Base-by-base conservation (phyloP, 1,140 invertebrate species). In the Heliconius melpomene region DNA sequence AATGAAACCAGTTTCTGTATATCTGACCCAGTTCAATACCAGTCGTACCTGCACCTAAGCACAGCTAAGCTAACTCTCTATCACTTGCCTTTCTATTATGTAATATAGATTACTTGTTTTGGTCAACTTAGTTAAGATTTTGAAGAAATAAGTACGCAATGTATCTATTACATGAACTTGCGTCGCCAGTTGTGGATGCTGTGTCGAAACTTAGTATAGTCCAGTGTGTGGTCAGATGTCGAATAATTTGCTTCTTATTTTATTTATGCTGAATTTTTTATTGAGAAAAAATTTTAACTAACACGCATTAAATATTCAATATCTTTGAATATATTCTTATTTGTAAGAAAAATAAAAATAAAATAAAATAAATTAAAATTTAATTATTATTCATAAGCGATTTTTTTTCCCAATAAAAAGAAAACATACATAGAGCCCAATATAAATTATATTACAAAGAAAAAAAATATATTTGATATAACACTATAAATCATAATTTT, bases 1-100 rank as follows among this genome's bases (percentile, higher is more conserved):
- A 94, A 94, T 94, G 93, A 94, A 94, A 94, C 93, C 90, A 91
- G 93, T 94, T 94, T 93, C 89, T 82, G 89, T 86, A 85, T 80
- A 85, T 85, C 88, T 92, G 91, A 91, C 93, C 91, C 86, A 90
- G 89, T 92, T 94, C 90, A 92, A 92, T 91, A 94, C 86, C 89
- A 91, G 87, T 86, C 83, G 83, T 78, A 80, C 85, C 74, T 86
- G 87, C 66, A 82, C 38, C 76, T 66, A 66, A 72, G 20, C 18
- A 72, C 26, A 32, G 32, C 32, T 32, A 32, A 32, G 32, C 32
- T 32, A 32, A 72, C 20, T 32, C 29, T 76, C 75, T 82, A 75
- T 77, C 74, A 26, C 70, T 82, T 87, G 72, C 76, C 82, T 82
- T 86, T 86, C 81, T 81, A 84, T 75, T 80, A 79, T 46, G 7